Evolutionary conservation across 2,888 invertebrate genomes (phyloP).

Genomic region (Agrotis puta): DNA sequence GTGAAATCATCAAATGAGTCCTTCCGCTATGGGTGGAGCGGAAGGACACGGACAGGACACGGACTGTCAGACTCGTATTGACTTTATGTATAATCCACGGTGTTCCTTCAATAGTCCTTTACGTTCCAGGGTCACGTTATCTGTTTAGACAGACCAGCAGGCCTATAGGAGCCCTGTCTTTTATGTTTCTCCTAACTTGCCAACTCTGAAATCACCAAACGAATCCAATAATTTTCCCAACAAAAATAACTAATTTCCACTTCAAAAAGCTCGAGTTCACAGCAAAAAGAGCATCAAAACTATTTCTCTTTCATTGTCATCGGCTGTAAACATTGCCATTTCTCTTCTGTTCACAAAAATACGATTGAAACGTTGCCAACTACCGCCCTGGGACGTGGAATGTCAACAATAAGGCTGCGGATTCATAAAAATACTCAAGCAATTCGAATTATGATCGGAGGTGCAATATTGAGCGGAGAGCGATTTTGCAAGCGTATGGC

Average conservation of each 20-base stretch:
- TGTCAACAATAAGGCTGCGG: conserved; percentile 34
- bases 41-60: no score
- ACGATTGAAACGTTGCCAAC: conserved; percentile 64
- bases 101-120: no score
- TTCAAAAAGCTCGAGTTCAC: conserved; percentile 17
- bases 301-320: conserved; percentile 47
- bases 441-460: conserved; percentile 9
- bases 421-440: conserved; percentile 44
- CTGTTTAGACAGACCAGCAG: no score
- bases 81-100: no score
- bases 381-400: conserved; percentile 32
- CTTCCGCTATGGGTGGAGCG: no score
- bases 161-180: no score
- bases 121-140: no score
- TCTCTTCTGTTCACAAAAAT: conserved; percentile 62
- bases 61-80: no score
- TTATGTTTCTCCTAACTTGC: no score
- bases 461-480: background rate
- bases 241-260: conserved; percentile 16
- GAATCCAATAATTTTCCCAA: background rate
- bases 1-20: no score
- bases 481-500: background rate
- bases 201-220: background rate
- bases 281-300: conserved; percentile 10
- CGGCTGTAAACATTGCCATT: conserved; percentile 62